These are phyloP conservation scores for Polypedilum pembai DNA, from an alignment of 1,140 invertebrate genomes.

Conservation along the genomic window DNA sequence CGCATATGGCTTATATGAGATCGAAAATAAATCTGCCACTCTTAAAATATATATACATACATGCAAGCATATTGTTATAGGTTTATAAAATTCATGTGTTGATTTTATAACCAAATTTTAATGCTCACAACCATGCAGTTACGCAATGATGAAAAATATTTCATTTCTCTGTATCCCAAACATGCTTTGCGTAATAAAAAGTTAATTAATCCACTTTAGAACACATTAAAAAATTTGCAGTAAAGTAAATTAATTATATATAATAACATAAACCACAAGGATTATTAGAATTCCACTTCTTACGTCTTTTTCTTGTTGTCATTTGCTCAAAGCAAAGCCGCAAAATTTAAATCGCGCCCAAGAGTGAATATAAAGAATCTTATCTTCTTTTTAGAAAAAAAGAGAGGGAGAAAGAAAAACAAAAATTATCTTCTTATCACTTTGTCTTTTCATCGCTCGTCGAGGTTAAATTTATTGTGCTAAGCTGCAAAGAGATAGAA, in stretches of 20 bases:
- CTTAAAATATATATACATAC: neutral
- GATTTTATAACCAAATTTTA: slow-evolving; percentile 14
- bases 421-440: slow-evolving; percentile 19
- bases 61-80: neutral
- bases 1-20: slow-evolving; percentile 11
- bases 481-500: too few species aligned
- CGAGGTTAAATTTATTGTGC: neutral
- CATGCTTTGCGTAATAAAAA: neutral
- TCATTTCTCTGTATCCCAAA: neutral
- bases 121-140: neutral
- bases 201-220: neutral
- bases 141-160: neutral
- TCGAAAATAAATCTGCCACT: slow-evolving; percentile 17
- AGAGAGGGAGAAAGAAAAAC: neutral
- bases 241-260: neutral
- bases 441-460: slow-evolving; percentile 1
- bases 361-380: neutral
- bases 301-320: neutral
- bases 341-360: neutral
- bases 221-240: neutral
- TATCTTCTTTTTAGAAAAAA: neutral
- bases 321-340: neutral
- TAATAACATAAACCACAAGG: neutral
- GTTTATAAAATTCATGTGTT: slow-evolving; percentile 13
- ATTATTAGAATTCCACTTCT: neutral